Percentiles rank a stretch among this genome's conserved stretches.
phyloP scores from a whole-genome alignment of 1,140 invertebrate species.

The Battus philenor region DNA sequence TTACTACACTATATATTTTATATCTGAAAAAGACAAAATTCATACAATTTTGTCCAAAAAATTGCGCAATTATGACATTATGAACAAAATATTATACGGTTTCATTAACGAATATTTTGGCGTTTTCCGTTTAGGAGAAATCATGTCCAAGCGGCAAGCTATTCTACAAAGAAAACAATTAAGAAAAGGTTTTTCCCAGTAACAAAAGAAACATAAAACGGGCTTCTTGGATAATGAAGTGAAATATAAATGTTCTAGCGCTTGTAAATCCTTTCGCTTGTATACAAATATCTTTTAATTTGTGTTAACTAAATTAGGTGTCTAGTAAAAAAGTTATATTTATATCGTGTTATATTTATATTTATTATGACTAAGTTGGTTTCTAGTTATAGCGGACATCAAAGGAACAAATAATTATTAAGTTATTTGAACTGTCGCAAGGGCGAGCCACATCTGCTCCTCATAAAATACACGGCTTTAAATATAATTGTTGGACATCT shows the following conservation, averaged over 20 bases:
- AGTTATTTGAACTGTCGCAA: slow-evolving; percentile 47
- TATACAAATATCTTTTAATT: too few relatives aligned
- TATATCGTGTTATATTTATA: background rate
- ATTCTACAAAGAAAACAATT: slow-evolving; percentile 9
- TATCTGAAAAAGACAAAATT: too few relatives aligned
- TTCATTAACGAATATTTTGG: too few relatives aligned
- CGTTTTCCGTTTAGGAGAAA: too few relatives aligned
- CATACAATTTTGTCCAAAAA: too few relatives aligned
- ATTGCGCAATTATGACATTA: too few relatives aligned
- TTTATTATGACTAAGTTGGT: too few relatives aligned
- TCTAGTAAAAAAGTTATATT: background rate
- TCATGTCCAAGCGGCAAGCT: too few relatives aligned
- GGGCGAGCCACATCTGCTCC: slow-evolving; percentile 43
- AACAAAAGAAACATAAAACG: slow-evolving; percentile 14
- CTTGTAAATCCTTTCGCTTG: background rate
- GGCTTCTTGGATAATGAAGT: slow-evolving; percentile 10
- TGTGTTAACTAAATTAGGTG: too few relatives aligned
- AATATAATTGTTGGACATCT: too few relatives aligned
- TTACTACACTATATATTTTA: too few relatives aligned
- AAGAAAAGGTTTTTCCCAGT: slow-evolving; percentile 9
- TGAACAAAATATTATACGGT: too few relatives aligned
- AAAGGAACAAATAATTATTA: slow-evolving; percentile 53
- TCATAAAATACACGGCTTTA: slow-evolving; percentile 37
- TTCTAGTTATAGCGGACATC: slow-evolving; percentile 34
- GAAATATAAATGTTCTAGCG: slow-evolving; percentile 10